phyloP scores from a whole-genome alignment of 2,888 invertebrate species.

The Ditylenchus weischeri region DNA sequence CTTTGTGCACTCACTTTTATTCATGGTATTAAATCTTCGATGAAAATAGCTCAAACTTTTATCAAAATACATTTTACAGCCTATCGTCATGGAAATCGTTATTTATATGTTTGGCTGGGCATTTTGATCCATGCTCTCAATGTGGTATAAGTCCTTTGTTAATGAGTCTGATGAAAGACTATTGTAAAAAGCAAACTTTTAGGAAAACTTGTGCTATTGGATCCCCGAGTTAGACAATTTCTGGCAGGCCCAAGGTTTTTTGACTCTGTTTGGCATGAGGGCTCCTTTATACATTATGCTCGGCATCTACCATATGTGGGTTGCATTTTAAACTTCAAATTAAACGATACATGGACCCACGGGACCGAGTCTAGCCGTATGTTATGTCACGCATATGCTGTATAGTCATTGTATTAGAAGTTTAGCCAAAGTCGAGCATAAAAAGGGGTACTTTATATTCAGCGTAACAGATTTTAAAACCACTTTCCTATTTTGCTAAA shows the following conservation, averaged over 20 bases:
- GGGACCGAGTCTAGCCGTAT: neutral
- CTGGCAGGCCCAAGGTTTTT: conserved; percentile 73
- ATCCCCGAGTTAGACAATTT: conserved; percentile 76
- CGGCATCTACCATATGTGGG: conserved; percentile 64
- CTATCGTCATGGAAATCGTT: conserved; percentile 67
- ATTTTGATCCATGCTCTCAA: conserved; percentile 73
- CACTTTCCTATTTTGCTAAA: too few species aligned
- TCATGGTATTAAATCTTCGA: conserved; percentile 61
- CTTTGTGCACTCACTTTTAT: conserved; percentile 69
- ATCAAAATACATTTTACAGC: conserved; percentile 20
- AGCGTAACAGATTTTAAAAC: too few species aligned
- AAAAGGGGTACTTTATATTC: too few species aligned
- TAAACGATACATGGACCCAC: neutral
- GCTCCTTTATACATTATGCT: conserved; percentile 74
- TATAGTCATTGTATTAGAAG: too few species aligned
- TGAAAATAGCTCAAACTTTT: neutral
- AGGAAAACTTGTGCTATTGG: conserved; percentile 70
- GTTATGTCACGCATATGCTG: too few species aligned
- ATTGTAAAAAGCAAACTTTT: too few species aligned
- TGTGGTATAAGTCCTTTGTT: conserved; percentile 57
- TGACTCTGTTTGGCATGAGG: conserved; percentile 72
- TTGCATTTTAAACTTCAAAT: neutral
- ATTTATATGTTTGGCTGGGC: conserved; percentile 73
- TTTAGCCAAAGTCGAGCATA: too few species aligned
- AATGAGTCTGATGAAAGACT: too few species aligned